Evolutionary conservation across 2,888 invertebrate genomes (phyloP).

Genomic region (Chrysolina oricalcia): DNA sequence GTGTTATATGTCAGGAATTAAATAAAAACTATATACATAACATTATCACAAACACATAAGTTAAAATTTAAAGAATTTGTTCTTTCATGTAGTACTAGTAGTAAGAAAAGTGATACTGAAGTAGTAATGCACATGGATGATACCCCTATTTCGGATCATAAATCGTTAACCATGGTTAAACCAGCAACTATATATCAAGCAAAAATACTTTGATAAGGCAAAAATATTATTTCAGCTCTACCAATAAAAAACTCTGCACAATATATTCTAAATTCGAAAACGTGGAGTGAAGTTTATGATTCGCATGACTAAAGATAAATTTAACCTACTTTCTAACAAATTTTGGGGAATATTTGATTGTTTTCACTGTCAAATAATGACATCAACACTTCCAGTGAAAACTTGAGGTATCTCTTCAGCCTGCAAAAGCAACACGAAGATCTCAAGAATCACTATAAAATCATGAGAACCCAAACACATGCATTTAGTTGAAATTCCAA

Average conservation of each 20-base stretch:
- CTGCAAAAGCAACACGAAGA: not conserved
- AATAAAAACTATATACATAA: too few species aligned
- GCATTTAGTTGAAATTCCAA: not conserved
- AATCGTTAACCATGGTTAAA: too few species aligned
- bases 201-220: not conserved
- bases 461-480: not conserved
- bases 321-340: not conserved
- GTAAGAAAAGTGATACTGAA: too few species aligned
- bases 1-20: too few species aligned
- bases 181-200: not conserved
- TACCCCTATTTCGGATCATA: too few species aligned
- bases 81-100: too few species aligned
- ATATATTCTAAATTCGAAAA: not conserved
- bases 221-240: not conserved
- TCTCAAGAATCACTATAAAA: not conserved
- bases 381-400: not conserved
- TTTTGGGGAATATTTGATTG: not conserved
- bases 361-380: not conserved
- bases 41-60: too few species aligned
- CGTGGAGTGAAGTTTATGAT: not conserved
- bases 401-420: not conserved
- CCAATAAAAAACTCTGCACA: not conserved
- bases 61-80: too few species aligned
- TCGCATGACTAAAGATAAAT: not conserved
- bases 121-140: too few species aligned